Base-by-base conservation (phyloP, 2,797 vertebrate genomes). In the Meriones psammophilus region DNA sequence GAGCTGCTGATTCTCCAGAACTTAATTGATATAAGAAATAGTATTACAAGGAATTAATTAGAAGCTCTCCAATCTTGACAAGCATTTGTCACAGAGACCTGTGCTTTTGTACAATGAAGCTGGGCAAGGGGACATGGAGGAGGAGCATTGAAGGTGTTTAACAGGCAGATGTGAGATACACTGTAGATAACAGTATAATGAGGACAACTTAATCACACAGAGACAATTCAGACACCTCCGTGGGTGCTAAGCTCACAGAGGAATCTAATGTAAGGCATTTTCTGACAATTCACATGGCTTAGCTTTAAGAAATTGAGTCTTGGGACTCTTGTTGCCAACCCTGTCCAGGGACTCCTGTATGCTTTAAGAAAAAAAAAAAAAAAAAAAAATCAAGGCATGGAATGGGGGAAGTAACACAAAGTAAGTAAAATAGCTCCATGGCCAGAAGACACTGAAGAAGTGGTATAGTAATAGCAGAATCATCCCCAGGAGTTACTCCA, bases 1-100 rank as follows among this genome's bases (percentile, higher is more conserved):
- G 64, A 73, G 22, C 88, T 68, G 56, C 58, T 92, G 46, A n/a
- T 83, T 92, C 33, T 74, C 17, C 26, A 73, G 89, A 39, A 83
- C 76, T 89, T 97, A 92, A 96, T 76, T 96, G 95, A 85, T 95
- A 92, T 26, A 91, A 96, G 94, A 94, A 96, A 69, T 54, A 94
- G 12, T 58, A 78, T 96, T 89, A 86, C 68, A 93, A 68, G 54
- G 26, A 96, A 90, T 97, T 95, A 96, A 94, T 96, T 97, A 96
- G 94, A 96, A 95, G 73, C 28, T 60, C 30, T 86, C 85, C 64
- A 81, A 36, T 95, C 42, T 94, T 97, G 96, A 97, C 89, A 97
- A 95, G 71, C 76, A 36, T 96, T 97, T 96, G 74, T 81, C 94
- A 80, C 33, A 94, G 58, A 60, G 58, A 66, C 28, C 20, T 94